Conservation (phyloP, 2,113 vertebrate species). For the Ciconia stormi region DNA sequence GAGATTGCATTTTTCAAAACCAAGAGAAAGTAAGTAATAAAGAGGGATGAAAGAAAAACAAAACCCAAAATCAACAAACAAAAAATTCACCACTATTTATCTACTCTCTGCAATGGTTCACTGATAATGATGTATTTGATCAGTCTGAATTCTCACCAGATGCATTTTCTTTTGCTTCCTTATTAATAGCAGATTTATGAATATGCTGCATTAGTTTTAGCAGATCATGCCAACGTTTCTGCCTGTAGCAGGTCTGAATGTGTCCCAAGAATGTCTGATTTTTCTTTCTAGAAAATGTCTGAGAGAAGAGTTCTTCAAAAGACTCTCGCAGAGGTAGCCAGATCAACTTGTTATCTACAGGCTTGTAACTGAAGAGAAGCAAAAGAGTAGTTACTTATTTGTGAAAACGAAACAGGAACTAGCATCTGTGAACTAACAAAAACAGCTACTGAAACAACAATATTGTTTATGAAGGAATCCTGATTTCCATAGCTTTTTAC, state of each 20-base stretch:
- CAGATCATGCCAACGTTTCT: conserved; percentile 93
- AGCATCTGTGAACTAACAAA: not conserved
- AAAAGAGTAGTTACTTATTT: not conserved
- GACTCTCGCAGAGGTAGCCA: conserved; percentile 90
- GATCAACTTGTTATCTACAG: conserved; percentile 91
- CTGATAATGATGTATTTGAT: not conserved
- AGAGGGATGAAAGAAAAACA: rapidly evolving
- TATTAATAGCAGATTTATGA: conserved; percentile 86
- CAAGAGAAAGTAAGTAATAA: not conserved
- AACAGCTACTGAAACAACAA: not conserved
- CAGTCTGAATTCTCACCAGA: conserved; percentile 74
- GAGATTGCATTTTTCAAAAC: not conserved
- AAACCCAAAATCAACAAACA: not conserved
- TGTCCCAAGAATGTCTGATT: conserved; percentile 95
- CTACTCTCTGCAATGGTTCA: not conserved
- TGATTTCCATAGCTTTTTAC: not conserved
- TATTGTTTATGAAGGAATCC: not conserved
- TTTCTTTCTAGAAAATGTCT: conserved; percentile 95
- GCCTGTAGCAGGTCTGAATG: conserved; percentile 93
- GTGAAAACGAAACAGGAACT: not conserved
- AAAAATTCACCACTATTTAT: not conserved
- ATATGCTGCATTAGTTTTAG: conserved; percentile 96
- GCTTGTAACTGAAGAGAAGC: conserved; percentile 85
- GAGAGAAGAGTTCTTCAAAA: conserved; percentile 94
- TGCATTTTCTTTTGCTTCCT: conserved; percentile 81